These are phyloP conservation scores for Andrena chrysosceles DNA, from an alignment of 2,888 invertebrate species.

Conservation along the genomic window DNA sequence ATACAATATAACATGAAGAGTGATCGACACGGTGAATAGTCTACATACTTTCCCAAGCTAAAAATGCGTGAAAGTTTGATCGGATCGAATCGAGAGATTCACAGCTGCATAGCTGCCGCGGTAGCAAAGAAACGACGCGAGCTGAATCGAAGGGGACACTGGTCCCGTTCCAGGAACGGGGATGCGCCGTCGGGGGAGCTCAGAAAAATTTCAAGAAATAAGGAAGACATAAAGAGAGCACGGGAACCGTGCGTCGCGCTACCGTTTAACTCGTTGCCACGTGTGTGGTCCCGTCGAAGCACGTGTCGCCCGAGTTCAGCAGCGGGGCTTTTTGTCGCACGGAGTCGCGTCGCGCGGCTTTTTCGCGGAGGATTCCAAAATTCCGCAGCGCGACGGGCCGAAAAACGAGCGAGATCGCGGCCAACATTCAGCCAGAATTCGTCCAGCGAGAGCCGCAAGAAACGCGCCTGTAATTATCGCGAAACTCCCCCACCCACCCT, in stretches of 20 bases:
- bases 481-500: slow-evolving; percentile 33
- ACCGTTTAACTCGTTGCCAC: slow-evolving; percentile 56
- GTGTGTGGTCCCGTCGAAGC: slow-evolving; percentile 72
- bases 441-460: slow-evolving; percentile 51
- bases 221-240: slow-evolving; percentile 46
- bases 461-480: slow-evolving; percentile 65
- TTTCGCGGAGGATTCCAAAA: slow-evolving; percentile 75
- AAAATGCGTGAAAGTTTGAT: too few species aligned
- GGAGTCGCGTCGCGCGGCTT: slow-evolving; percentile 63
- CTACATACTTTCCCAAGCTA: too few species aligned
- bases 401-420: slow-evolving; percentile 11
- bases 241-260: slow-evolving; percentile 19
- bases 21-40: too few species aligned
- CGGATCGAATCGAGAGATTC: neutral
- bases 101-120: neutral
- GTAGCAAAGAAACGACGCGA: neutral
- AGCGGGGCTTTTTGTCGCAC: slow-evolving; percentile 62
- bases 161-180: slow-evolving; percentile 36
- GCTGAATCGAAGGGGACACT: neutral
- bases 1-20: too few species aligned
- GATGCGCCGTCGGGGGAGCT: slow-evolving; percentile 10
- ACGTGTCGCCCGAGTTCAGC: slow-evolving; percentile 64
- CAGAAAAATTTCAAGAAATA: slow-evolving; percentile 44
- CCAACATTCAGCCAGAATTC: slow-evolving; percentile 49
- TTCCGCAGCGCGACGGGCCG: slow-evolving; percentile 51